Conservation (phyloP, 2,888 invertebrate species). For the Frankliniella intonsa region DNA sequence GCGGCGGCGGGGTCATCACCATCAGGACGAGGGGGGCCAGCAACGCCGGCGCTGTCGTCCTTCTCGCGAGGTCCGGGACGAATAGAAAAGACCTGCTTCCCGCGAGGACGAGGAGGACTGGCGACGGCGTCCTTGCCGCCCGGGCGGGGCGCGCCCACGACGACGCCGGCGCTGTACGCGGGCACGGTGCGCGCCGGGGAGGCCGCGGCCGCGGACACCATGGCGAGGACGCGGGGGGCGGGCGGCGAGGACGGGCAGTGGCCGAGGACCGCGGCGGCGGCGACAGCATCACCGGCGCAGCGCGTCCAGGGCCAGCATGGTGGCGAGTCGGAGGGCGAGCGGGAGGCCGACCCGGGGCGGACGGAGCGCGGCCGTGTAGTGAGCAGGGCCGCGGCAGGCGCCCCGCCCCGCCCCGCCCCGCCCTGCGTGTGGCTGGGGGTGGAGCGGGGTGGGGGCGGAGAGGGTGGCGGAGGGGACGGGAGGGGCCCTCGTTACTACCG, state of each 20-base stretch:
- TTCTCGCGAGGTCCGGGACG: no score
- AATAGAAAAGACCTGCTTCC: no score
- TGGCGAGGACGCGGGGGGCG: not conserved
- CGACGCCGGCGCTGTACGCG: not conserved
- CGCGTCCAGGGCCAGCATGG: not conserved
- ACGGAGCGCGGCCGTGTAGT: not conserved
- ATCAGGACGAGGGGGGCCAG: no score
- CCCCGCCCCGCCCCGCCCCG: not conserved
- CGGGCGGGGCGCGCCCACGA: not conserved
- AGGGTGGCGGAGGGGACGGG: not conserved
- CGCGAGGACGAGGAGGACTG: no score
- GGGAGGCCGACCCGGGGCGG: not conserved
- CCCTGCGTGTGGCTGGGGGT: not conserved
- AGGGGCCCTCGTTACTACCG: not conserved
- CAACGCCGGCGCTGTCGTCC: no score
- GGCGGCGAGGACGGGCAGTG: not conserved
- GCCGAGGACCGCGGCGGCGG: no score
- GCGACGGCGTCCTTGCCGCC: not conserved
- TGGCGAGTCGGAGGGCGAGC: not conserved
- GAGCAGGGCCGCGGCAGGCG: not conserved
- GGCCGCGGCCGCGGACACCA: not conserved
- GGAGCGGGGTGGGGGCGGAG: not conserved
- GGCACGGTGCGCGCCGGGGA: constrained; percentile 20
- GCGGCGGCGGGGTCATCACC: not conserved
- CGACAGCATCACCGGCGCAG: no score